phyloP scores from a whole-genome alignment of 2,113 vertebrate genomes.

The Ursus arctos region DNA sequence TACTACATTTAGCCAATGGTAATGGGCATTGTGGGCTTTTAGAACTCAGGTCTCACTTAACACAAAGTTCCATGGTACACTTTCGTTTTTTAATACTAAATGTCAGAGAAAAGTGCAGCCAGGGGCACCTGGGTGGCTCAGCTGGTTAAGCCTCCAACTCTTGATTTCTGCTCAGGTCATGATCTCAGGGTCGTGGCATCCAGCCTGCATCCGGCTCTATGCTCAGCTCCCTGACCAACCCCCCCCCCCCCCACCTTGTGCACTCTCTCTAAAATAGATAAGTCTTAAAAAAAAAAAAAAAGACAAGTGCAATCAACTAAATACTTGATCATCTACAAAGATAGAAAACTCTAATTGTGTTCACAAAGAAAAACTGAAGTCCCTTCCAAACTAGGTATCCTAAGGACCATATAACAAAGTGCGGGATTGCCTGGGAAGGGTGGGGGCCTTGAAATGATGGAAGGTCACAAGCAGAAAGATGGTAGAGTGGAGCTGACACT shows the following conservation, averaged over 20 bases:
- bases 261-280: not conserved
- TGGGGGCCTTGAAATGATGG: too few species aligned
- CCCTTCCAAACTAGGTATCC: not conserved
- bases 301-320: not conserved
- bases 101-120: not conserved
- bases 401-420: not conserved
- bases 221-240: not conserved
- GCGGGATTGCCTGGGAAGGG: not conserved
- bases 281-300: not conserved
- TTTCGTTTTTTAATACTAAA: not conserved
- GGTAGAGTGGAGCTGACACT: not conserved
- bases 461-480: not conserved
- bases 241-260: not conserved
- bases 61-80: not conserved
- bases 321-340: not conserved
- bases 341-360: not conserved
- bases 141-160: not conserved
- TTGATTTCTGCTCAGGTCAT: not conserved
- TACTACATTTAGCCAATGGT: not conserved
- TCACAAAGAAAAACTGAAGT: not conserved
- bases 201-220: not conserved
- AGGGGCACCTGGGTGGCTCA: not conserved
- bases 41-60: not conserved
- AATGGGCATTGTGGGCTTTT: not conserved
- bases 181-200: not conserved